A percentile compares a stretch with the other conserved stretches of the same genome.
These are phyloP conservation scores for Sakesphorus luctuosus DNA, from an alignment of 2,113 vertebrate species.

Conservation along the genomic window DNA sequence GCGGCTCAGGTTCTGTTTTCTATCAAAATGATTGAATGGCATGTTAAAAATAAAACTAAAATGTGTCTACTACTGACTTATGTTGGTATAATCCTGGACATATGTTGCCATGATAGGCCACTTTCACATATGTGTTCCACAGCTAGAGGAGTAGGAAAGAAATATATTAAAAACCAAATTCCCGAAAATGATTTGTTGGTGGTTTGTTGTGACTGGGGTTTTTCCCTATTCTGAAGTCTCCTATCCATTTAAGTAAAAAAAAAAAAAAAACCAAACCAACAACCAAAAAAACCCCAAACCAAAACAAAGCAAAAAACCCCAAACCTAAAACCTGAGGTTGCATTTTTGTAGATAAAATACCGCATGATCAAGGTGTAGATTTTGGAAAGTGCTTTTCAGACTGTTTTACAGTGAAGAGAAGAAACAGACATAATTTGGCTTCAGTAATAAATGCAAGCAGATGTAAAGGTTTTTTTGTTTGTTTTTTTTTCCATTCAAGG, in stretches of 20 bases:
- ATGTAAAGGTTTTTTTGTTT: not conserved
- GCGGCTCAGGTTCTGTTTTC: not conserved
- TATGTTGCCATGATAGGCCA: not conserved
- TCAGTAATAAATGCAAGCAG: not conserved
- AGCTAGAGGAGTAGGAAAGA: not conserved
- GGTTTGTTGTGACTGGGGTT: not conserved
- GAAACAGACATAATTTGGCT: not conserved
- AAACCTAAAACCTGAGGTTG: not conserved
- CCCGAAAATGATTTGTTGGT: not conserved
- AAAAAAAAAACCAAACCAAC: too few species aligned
- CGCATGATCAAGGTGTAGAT: not conserved
- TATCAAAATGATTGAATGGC: not conserved
- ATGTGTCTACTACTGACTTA: not conserved
- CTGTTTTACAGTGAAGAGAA: not conserved
- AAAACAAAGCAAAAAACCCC: too few species aligned
- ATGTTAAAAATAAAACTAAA: slow-evolving; percentile 6
- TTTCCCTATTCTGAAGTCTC: not conserved
- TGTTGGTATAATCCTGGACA: not conserved
- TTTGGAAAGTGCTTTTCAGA: not conserved
- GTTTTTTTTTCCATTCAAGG: not conserved
- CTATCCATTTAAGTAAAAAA: not conserved
- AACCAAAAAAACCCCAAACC: too few species aligned
- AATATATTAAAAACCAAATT: not conserved
- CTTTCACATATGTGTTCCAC: not conserved
- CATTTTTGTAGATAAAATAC: slow-evolving; percentile 50